Conservation (phyloP, 1,140 invertebrate species). For the Ips typographus region DNA sequence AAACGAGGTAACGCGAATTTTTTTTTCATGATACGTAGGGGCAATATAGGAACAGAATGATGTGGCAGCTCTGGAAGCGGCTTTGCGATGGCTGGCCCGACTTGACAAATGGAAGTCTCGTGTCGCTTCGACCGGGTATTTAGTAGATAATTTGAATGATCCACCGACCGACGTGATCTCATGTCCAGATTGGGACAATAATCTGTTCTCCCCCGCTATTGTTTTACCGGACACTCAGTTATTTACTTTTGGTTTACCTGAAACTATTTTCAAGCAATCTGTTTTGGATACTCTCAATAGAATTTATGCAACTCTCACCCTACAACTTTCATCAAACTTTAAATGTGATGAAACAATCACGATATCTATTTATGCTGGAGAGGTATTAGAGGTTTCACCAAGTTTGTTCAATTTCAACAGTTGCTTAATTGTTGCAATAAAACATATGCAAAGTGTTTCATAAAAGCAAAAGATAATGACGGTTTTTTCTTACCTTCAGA, state of each 20-base stretch:
- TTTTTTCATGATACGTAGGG: constrained; percentile 27
- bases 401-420: no score
- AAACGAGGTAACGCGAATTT: constrained; percentile 26
- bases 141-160: constrained; percentile 46
- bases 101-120: constrained; percentile 46
- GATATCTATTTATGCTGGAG: no score
- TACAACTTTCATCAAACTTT: no score
- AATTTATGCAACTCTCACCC: no score
- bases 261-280: no score
- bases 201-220: constrained; percentile 28
- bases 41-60: constrained; percentile 37
- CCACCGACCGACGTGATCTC: constrained; percentile 37
- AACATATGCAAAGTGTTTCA: no score
- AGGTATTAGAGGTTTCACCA: no score
- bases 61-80: constrained; percentile 36
- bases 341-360: no score
- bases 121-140: constrained; percentile 43
- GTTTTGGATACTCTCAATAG: no score
- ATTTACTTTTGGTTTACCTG: constrained; percentile 19
- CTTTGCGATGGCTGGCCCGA: constrained; percentile 33
- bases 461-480: no score
- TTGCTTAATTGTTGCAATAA: no score
- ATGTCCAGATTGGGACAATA: constrained; percentile 38
- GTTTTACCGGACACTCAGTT: constrained; percentile 31
- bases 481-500: no score